A percentile compares a stretch with the other conserved stretches of the same genome.
Evolutionary conservation across 2,888 invertebrate species (phyloP).

Genomic region (Eupithecia pulchellata): DNA sequence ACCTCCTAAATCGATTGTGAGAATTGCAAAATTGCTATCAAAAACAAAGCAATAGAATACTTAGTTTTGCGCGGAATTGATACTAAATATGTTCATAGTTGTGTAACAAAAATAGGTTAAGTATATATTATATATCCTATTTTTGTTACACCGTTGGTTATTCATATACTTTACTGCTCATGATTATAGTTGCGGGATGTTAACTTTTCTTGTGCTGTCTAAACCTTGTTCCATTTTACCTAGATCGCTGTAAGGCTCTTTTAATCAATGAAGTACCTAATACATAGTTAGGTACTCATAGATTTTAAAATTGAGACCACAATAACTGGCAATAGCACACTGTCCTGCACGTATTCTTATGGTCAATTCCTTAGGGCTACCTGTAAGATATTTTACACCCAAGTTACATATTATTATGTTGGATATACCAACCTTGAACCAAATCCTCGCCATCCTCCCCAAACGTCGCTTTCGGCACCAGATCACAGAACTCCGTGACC

Average conservation of each 20-base stretch:
- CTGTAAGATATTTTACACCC: background rate
- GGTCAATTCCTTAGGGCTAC: background rate
- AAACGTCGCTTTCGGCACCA: constrained; percentile 89
- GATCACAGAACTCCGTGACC: constrained; percentile 92
- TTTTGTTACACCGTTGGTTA: background rate
- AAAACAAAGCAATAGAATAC: background rate
- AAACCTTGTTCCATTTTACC: background rate
- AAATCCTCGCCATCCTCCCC: constrained; percentile 87
- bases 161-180: background rate
- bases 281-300: background rate
- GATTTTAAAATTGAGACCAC: background rate
- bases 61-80: too few species aligned
- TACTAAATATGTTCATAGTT: too few species aligned
- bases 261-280: background rate
- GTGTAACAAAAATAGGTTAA: too few species aligned
- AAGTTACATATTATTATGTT: background rate
- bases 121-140: too few species aligned
- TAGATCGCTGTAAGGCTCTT: background rate
- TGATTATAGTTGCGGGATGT: background rate
- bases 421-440: constrained; percentile 81
- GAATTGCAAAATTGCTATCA: background rate
- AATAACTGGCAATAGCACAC: background rate
- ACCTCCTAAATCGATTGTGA: background rate
- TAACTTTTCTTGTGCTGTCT: background rate
- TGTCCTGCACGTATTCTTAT: background rate